These are phyloP conservation scores for Bergia sp. DNA, from an alignment of 92 coral and sea anemone species.

Conservation along the genomic window DNA sequence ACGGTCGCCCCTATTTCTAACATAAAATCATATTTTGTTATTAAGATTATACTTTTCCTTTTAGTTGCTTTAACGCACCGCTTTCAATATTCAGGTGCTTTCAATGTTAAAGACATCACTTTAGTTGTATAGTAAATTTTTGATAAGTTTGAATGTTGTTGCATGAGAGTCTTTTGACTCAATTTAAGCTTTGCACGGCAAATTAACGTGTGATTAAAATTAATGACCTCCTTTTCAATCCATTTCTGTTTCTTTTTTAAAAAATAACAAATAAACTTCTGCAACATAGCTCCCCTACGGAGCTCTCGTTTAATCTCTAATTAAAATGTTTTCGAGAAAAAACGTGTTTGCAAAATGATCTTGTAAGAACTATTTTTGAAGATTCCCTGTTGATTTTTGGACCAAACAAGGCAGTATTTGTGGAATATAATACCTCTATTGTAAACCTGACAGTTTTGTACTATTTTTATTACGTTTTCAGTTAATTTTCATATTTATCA, in stretches of 20 bases:
- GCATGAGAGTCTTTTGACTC: conserved; percentile 2
- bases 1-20: background rate
- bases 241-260: conserved; percentile 29
- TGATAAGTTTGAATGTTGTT: conserved; percentile 26
- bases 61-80: background rate
- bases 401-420: background rate
- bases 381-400: background rate
- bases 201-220: conserved; percentile 47
- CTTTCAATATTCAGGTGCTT: background rate
- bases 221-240: conserved; percentile 41
- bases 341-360: background rate
- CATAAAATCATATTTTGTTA: conserved; percentile 1
- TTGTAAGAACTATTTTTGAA: background rate
- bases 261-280: conserved; percentile 32
- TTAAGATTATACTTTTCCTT: conserved; percentile 4
- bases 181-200: conserved; percentile 33
- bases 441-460: background rate
- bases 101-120: conserved; percentile 1
- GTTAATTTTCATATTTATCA: background rate
- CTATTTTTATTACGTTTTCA: background rate
- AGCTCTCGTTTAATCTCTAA: conserved; percentile 11
- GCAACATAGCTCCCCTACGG: conserved; percentile 34
- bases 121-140: conserved; percentile 5
- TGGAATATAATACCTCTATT: background rate
- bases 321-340: conserved; percentile 18